Conservation (phyloP, 2,888 invertebrate species). For the Platynereis dumerilii region DNA sequence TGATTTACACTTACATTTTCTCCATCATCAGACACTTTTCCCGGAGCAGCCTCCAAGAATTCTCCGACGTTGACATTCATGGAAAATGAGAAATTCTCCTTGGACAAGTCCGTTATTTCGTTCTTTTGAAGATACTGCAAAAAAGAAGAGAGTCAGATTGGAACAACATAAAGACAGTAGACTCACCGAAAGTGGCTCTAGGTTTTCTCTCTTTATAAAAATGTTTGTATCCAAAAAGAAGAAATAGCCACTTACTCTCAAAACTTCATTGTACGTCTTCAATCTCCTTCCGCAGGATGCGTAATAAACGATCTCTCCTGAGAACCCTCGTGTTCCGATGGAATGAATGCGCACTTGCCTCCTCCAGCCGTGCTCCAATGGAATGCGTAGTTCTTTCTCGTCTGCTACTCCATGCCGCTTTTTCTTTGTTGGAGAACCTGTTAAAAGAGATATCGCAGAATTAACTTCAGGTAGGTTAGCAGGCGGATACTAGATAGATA, state of each 20-base stretch:
- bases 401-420: conserved; percentile 64
- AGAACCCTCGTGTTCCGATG: conserved; percentile 72
- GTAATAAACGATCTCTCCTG: conserved; percentile 87
- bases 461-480: too few species aligned
- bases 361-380: conserved; percentile 83
- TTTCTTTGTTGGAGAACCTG: conserved; percentile 22
- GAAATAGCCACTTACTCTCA: conserved; percentile 51
- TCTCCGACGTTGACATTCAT: conserved; percentile 85
- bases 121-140: conserved; percentile 79
- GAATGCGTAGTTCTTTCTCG: conserved; percentile 71
- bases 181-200: neutral
- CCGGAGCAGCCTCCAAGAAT: conserved; percentile 76
- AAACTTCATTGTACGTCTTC: conserved; percentile 70
- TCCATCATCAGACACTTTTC: neutral
- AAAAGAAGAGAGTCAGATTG: conserved; percentile 35
- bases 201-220: too few species aligned
- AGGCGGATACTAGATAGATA: too few species aligned
- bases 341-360: conserved; percentile 90
- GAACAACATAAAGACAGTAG: neutral
- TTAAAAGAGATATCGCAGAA: neutral
- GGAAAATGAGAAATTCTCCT: conserved; percentile 92
- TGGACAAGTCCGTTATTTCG: conserved; percentile 71
- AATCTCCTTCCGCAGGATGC: conserved; percentile 73
- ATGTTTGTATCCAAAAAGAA: too few species aligned
- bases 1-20: neutral